Percentiles rank a stretch among this genome's conserved stretches.
Conservation (phyloP, 1,140 invertebrate genomes). For the Drosophila nasuta region DNA sequence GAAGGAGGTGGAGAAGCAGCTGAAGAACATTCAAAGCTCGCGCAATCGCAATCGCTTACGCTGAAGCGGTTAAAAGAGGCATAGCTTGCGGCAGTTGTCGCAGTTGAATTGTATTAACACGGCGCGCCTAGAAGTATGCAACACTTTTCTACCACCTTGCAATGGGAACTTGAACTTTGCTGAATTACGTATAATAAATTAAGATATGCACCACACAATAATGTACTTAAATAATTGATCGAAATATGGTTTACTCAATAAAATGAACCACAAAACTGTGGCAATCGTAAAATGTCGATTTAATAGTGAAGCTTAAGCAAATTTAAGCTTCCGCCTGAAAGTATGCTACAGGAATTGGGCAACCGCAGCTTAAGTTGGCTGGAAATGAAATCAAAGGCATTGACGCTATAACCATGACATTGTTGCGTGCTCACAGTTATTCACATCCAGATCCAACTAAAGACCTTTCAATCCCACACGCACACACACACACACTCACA, state of each 20-base stretch:
- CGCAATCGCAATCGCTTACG: constrained; percentile 61
- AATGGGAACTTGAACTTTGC: too few relatives aligned
- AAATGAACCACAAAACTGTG: too few relatives aligned
- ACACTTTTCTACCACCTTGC: neutral
- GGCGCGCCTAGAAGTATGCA: constrained; percentile 51
- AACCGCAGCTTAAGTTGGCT: constrained; percentile 48
- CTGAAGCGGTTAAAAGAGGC: constrained; percentile 1
- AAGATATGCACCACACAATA: neutral
- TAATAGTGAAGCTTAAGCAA: constrained; percentile 12
- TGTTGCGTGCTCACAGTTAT: constrained; percentile 60
- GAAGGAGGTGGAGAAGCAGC: constrained; percentile 84
- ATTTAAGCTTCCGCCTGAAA: constrained; percentile 53
- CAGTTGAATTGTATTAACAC: neutral
- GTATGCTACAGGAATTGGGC: constrained; percentile 50
- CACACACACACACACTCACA: constrained; percentile 5
- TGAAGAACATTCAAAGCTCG: constrained; percentile 67
- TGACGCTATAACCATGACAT: constrained; percentile 62
- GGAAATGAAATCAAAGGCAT: constrained; percentile 64
- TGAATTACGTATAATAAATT: neutral
- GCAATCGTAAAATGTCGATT: neutral
- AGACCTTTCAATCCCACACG: constrained; percentile 6
- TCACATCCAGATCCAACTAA: constrained; percentile 7
- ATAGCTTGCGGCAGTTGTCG: constrained; percentile 42
- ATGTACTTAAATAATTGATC: neutral
- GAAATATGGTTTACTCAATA: neutral